Percentiles rank a stretch among this genome's conserved stretches.
These are phyloP conservation scores for Geotrypetes seraphini DNA, from an alignment of 2,797 vertebrate species.

Conservation along the genomic window DNA sequence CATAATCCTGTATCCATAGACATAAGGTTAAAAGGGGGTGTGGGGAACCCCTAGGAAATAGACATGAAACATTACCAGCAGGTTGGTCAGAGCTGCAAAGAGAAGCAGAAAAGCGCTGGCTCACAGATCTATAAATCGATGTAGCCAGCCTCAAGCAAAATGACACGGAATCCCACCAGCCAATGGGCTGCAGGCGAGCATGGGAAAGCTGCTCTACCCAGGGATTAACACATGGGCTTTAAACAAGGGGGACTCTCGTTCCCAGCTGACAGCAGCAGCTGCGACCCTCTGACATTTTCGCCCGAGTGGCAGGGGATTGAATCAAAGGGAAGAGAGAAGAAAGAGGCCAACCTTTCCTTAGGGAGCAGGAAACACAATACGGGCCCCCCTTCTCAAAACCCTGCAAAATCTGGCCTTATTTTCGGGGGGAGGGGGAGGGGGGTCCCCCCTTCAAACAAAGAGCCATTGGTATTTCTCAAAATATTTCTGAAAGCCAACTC, in stretches of 20 bases:
- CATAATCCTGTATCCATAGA: no score
- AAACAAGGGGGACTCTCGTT: conserved; percentile 47
- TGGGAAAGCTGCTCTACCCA: background rate
- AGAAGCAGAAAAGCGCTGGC: no score
- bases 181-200: no score
- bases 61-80: no score
- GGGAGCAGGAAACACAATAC: conserved; percentile 55
- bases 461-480: conserved; percentile 54
- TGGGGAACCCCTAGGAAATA: no score
- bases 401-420: conserved; percentile 45
- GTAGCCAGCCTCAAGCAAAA: no score
- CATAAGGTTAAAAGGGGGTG: no score
- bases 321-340: conserved; percentile 58
- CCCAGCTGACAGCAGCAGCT: conserved; percentile 70
- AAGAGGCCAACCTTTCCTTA: conserved; percentile 52
- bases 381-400: conserved; percentile 48
- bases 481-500: conserved; percentile 50
- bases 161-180: no score
- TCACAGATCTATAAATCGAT: no score
- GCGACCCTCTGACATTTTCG: conserved; percentile 67
- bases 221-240: conserved; percentile 42
- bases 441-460: conserved; percentile 46
- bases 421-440: no score
- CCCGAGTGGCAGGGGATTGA: conserved; percentile 56
- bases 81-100: no score